Conservation (phyloP, 2,113 vertebrate genomes). For the Phylloscopus trochiloides region DNA sequence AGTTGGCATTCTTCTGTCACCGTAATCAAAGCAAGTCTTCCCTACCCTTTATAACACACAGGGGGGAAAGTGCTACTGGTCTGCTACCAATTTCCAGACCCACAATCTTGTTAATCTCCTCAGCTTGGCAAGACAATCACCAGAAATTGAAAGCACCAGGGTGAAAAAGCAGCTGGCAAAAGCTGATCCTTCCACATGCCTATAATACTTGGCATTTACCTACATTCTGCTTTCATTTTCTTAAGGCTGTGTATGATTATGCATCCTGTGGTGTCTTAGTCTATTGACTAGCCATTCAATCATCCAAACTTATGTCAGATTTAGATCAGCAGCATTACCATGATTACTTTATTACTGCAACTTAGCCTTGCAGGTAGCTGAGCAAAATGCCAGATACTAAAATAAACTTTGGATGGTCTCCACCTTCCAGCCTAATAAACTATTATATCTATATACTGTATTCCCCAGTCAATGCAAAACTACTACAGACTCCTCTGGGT, state of each 20-base stretch:
- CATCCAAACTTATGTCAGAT: background rate
- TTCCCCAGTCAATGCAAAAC: slow-evolving; percentile 25
- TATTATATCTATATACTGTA: background rate
- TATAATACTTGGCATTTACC: background rate
- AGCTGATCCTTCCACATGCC: background rate
- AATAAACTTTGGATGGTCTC: background rate
- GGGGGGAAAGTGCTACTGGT: background rate
- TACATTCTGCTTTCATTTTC: background rate
- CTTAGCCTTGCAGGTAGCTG: background rate
- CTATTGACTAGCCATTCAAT: background rate
- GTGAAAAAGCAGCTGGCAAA: background rate
- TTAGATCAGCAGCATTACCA: background rate
- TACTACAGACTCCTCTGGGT: slow-evolving; percentile 12
- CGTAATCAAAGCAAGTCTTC: background rate
- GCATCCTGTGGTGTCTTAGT: background rate
- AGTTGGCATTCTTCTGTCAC: background rate
- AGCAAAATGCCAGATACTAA: background rate
- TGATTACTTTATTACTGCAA: background rate
- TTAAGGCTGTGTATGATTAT: background rate
- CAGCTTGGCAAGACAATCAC: background rate
- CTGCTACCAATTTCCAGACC: background rate
- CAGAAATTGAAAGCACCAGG: background rate
- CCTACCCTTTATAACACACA: background rate
- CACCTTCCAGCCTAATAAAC: background rate
- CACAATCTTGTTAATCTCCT: background rate